A percentile compares a stretch with the other conserved stretches of the same genome.
Evolutionary conservation across 2,113 vertebrate species (phyloP).

Genomic region (Ictalurus punctatus): DNA sequence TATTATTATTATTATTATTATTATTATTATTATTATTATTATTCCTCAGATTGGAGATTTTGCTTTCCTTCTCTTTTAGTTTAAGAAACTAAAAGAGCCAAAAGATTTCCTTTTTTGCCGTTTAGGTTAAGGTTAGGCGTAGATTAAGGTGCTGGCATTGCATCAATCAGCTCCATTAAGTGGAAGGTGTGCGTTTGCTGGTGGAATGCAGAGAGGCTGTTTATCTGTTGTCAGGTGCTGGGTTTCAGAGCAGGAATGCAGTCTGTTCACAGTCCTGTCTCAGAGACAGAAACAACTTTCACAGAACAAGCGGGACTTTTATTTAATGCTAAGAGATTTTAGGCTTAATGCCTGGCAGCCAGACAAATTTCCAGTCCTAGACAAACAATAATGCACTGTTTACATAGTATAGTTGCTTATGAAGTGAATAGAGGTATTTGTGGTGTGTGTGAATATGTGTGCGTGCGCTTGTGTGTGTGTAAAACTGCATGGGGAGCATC

Average conservation of each 20-base stretch:
- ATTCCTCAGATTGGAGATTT: background rate
- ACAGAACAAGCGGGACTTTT: constrained; percentile 44
- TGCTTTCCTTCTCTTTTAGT: background rate
- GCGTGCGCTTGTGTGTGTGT: background rate
- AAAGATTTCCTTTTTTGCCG: background rate
- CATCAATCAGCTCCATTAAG: background rate
- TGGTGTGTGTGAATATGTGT: background rate
- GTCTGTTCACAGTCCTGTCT: constrained; percentile 75
- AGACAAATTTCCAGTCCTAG: constrained; percentile 8
- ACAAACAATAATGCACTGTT: background rate
- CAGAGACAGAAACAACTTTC: constrained; percentile 67
- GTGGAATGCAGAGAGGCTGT: constrained; percentile 70
- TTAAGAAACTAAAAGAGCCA: background rate
- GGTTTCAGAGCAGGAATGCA: constrained; percentile 76
- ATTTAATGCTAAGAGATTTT: constrained; percentile 39
- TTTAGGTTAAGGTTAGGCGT: background rate
- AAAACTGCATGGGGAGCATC: background rate
- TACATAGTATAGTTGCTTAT: constrained; percentile 1
- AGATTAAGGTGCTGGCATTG: background rate
- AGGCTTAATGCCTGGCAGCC: constrained; percentile 25
- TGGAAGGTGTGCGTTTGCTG: constrained; percentile 42
- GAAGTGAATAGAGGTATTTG: background rate
- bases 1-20: too few relatives aligned
- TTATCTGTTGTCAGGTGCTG: constrained; percentile 78
- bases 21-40: too few relatives aligned